Evolutionary conservation across 1,140 invertebrate species (phyloP), one percentile per base, ranked within the genome.

Genomic region (Drosophila nannoptera): DNA sequence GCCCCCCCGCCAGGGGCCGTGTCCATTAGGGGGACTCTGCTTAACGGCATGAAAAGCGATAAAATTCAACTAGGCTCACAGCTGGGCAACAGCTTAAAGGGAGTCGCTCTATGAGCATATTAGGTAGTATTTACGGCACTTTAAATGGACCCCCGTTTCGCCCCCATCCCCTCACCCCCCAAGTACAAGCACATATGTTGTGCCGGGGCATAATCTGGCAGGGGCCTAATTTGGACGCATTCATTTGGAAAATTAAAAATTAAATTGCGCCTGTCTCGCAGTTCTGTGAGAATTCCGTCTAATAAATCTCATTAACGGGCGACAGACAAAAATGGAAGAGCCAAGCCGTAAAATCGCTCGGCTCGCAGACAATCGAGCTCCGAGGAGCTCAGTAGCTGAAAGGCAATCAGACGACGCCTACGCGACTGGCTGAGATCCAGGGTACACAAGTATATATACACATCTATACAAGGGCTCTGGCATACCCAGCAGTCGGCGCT

Each of bases 161-260:
- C 35, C 5, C n/a, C 0, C 7, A 11, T 5, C 22, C 22, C 7
- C n/a, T 4, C 22, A 55, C 33, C 53, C 7, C 5, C 14, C 40
- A 12, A 8, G 31, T 5, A 40, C n/a, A 12, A n/a, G 43, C 38
- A 33, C 54, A 69, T 33, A 66, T 63, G 60, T 32, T 55, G 38
- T 36, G 46, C 12, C 12, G 29, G 32, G 29, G 53, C 58, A 77
- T 86, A 74, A 72, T 86, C 70, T 59, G 50, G 70, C 67, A 86
- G 61, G 74, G 81, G 81, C 81, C 81, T 77, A 81, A 87, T 87
- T 86, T 87, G 77, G 5, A 35, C 71, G 81, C 81, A 87, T 86
- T 86, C 81, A 87, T 77, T 86, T 87, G 81, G 81, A 86, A 86
- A 86, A 86, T 86, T 86, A 86, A 86, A 86, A 86, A 86, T 86